Conservation (phyloP, 2,797 vertebrate species). For the Sebastes aleutianus region DNA sequence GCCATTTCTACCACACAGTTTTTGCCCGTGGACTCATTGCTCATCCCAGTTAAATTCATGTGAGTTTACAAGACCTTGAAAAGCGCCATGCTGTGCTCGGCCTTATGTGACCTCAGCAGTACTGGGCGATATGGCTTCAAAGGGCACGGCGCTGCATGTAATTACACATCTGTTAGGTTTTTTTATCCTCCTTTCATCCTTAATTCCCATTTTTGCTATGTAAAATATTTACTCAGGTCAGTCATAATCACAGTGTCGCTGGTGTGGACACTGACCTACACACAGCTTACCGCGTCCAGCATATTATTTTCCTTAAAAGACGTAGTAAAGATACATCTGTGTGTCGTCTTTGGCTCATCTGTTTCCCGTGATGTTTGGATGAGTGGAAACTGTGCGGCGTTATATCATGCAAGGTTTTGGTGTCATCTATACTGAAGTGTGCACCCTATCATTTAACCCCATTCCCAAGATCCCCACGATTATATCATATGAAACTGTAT, state of each 20-base stretch:
- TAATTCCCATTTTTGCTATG: slow-evolving; percentile 47
- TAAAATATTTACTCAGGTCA: slow-evolving; percentile 70
- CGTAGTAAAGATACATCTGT: slow-evolving; percentile 30
- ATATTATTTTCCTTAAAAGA: slow-evolving; percentile 39
- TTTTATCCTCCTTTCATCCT: slow-evolving; percentile 46
- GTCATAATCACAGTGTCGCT: slow-evolving; percentile 59
- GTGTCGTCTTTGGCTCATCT: slow-evolving; percentile 32
- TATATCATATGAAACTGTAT: slow-evolving; percentile 45
- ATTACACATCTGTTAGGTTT: slow-evolving; percentile 49
- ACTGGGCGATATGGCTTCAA: slow-evolving; percentile 20
- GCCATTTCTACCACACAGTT: slow-evolving; percentile 9
- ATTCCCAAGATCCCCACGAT: slow-evolving; percentile 37
- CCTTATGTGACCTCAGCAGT: slow-evolving; percentile 45
- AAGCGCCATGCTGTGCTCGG: not conserved
- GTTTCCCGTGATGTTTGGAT: slow-evolving; percentile 27
- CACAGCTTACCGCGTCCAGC: slow-evolving; percentile 3
- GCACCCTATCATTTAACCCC: slow-evolving; percentile 61
- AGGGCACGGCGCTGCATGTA: slow-evolving; percentile 34
- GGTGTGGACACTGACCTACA: slow-evolving; percentile 34
- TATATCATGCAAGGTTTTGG: slow-evolving; percentile 36
- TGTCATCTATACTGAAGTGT: slow-evolving; percentile 9
- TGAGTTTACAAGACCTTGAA: slow-evolving; percentile 33
- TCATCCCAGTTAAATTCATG: slow-evolving; percentile 15
- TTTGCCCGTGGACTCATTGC: slow-evolving; percentile 20
- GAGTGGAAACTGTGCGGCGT: slow-evolving; percentile 39